phyloP scores from a whole-genome alignment of 1,140 invertebrate genomes.

The Trichomalopsis sarcophagae region DNA sequence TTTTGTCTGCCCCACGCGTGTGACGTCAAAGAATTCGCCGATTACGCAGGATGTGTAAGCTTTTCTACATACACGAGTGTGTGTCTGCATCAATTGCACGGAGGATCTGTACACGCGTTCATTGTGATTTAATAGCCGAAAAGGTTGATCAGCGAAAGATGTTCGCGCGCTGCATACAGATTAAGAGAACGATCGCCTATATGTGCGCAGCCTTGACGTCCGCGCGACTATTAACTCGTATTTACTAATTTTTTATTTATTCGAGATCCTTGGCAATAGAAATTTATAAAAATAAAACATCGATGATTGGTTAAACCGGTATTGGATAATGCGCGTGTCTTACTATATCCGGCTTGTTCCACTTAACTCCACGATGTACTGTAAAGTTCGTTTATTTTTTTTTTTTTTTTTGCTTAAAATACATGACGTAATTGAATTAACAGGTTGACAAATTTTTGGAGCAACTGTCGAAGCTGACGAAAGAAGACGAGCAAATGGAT shows the following conservation, averaged over 20 bases:
- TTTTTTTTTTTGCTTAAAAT: neutral
- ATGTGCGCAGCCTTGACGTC: neutral
- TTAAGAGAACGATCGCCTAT: neutral
- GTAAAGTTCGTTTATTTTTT: too few species aligned
- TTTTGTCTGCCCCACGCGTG: neutral
- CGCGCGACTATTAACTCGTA: too few species aligned
- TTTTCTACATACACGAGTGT: neutral
- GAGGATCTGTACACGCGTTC: neutral
- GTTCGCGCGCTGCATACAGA: too few species aligned
- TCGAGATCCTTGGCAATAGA: neutral
- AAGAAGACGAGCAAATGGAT: slow-evolving; percentile 90
- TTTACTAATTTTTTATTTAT: neutral
- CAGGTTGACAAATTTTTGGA: slow-evolving; percentile 85
- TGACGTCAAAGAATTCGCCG: neutral
- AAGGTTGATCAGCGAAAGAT: too few species aligned
- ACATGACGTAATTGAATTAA: neutral
- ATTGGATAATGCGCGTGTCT: too few species aligned
- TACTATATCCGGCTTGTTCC: too few species aligned
- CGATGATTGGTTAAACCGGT: neutral
- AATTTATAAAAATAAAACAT: neutral
- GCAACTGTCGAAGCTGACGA: slow-evolving; percentile 84
- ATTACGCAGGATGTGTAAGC: neutral
- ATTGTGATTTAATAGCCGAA: too few species aligned
- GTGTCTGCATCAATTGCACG: neutral
- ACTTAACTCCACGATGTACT: too few species aligned